Evolutionary conservation across 2,888 invertebrate species (phyloP).

Genomic region (Eledona agricola): DNA sequence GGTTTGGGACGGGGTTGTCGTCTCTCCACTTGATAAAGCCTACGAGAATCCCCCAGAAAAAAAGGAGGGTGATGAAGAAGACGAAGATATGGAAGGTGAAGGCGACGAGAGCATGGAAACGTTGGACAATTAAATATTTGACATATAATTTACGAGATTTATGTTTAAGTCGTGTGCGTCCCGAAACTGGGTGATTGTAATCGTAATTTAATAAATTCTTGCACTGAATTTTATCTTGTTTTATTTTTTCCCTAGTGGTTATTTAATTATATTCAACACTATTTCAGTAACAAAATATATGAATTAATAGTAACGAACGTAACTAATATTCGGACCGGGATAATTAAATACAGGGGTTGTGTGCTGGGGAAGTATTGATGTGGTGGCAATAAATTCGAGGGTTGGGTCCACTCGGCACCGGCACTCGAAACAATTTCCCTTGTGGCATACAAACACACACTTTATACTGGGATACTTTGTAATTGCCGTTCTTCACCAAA

Average conservation of each 20-base stretch:
- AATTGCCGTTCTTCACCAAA: conserved; percentile 59
- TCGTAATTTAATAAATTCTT: conserved; percentile 7
- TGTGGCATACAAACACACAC: conserved; percentile 91
- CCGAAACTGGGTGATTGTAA: too few species aligned
- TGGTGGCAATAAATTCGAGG: conserved; percentile 70
- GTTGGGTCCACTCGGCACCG: conserved; percentile 69
- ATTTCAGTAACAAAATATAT: background rate
- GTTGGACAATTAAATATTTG: conserved; percentile 49
- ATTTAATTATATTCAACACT: background rate
- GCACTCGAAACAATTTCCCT: conserved; percentile 82
- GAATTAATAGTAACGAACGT: background rate
- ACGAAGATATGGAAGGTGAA: conserved; percentile 73
- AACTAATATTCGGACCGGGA: background rate
- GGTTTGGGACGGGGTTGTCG: conserved; percentile 96
- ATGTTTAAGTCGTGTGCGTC: too few species aligned
- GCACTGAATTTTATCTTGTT: background rate
- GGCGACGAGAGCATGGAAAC: conserved; percentile 68
- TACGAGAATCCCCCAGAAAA: conserved; percentile 85
- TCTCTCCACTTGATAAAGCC: conserved; percentile 93
- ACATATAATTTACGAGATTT: too few species aligned
- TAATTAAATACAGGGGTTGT: conserved; percentile 71
- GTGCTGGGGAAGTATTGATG: conserved; percentile 68
- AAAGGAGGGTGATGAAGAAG: conserved; percentile 76
- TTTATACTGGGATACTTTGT: conserved; percentile 74
- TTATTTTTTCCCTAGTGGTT: background rate